A percentile compares a stretch with the other conserved stretches of the same genome.
Conservation (phyloP, 2,888 invertebrate genomes). For the Thysanoteuthis rhombus region DNA sequence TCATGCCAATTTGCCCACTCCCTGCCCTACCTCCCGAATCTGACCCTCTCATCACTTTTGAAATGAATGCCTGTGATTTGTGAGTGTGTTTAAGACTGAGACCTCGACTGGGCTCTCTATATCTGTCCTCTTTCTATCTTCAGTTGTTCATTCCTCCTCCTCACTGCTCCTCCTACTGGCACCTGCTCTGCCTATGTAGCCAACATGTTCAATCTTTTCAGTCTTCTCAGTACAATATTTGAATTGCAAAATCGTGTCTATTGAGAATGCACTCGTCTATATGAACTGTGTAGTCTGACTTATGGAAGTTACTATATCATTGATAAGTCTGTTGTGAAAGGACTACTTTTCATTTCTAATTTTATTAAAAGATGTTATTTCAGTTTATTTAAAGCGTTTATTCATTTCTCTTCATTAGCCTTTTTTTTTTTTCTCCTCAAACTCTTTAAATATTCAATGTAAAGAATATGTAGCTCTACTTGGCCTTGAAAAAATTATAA, state of each 20-base stretch:
- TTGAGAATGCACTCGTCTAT: neutral
- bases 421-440: too few relatives aligned
- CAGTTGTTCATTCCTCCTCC: neutral
- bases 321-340: neutral
- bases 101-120: neutral
- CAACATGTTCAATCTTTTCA: neutral
- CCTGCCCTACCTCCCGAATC: neutral
- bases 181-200: neutral
- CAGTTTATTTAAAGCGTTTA: too few relatives aligned
- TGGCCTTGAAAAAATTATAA: too few relatives aligned
- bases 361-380: too few relatives aligned
- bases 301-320: neutral
- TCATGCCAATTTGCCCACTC: neutral
- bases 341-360: neutral
- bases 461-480: too few relatives aligned
- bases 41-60: neutral
- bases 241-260: neutral
- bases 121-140: neutral
- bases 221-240: neutral
- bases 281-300: neutral
- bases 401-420: too few relatives aligned
- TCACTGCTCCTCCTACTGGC: slow-evolving; percentile 12
- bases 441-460: too few relatives aligned
- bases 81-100: neutral
- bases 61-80: neutral